A percentile compares a stretch with the other conserved stretches of the same genome.
These are phyloP conservation scores for Dascyllus trimaculatus DNA, from an alignment of 2,113 vertebrate species.

Conservation along the genomic window DNA sequence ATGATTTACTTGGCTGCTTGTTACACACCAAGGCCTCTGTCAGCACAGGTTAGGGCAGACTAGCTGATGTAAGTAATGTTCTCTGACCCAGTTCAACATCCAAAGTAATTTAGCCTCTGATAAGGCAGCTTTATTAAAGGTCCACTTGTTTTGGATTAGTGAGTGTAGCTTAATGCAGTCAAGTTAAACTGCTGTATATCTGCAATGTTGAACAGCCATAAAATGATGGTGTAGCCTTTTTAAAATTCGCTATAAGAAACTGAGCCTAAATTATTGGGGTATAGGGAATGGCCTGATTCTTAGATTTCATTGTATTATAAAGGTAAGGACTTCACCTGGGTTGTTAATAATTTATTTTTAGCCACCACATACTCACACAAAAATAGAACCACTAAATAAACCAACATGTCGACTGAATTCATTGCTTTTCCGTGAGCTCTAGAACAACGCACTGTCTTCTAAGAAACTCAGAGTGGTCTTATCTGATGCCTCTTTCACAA, in stretches of 20 bases:
- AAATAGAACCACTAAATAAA: too few species aligned
- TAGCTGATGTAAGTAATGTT: constrained; percentile 41
- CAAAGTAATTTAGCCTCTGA: constrained; percentile 22
- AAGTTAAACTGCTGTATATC: background rate
- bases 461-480: too few species aligned
- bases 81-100: constrained; percentile 57
- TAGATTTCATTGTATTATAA: background rate
- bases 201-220: background rate
- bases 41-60: constrained; percentile 52
- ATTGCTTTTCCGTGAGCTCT: too few species aligned
- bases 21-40: constrained; percentile 48
- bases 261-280: background rate
- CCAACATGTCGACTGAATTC: too few species aligned
- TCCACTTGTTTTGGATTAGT: constrained; percentile 25
- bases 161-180: background rate
- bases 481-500: too few species aligned
- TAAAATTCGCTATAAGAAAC: background rate
- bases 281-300: background rate
- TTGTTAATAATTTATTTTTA: too few species aligned
- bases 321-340: background rate
- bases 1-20: constrained; percentile 40
- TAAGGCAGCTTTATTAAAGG: constrained; percentile 8
- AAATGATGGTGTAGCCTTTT: background rate
- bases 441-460: too few species aligned
- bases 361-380: too few species aligned